A percentile compares a stretch with the other conserved stretches of the same genome.
Evolutionary conservation across 2,797 vertebrate species (phyloP).

Genomic region (Remorina albescens): DNA sequence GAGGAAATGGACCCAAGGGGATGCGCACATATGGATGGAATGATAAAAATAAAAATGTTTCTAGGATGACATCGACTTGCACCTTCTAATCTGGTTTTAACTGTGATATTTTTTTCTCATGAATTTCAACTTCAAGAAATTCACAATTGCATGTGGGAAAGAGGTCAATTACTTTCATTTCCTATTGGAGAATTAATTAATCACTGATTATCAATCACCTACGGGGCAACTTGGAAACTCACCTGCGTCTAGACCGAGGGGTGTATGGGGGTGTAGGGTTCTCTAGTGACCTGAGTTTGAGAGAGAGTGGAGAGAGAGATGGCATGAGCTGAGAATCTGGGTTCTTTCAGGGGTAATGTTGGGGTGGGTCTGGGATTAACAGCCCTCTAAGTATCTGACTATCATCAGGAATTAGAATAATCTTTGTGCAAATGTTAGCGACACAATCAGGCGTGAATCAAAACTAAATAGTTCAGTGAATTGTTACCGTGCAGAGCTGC

Average conservation of each 20-base stretch:
- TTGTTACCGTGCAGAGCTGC: slow-evolving; percentile 89
- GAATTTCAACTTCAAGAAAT: neutral
- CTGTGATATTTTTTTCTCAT: neutral
- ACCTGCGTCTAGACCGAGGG: slow-evolving; percentile 93
- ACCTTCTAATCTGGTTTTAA: neutral
- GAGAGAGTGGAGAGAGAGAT: slow-evolving; percentile 63
- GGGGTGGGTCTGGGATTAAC: neutral
- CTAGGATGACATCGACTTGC: neutral
- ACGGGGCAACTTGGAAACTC: slow-evolving; percentile 54
- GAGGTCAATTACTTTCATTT: neutral
- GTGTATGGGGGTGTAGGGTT: slow-evolving; percentile 96
- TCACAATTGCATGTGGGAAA: neutral
- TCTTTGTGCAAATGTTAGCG: neutral
- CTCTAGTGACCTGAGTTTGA: slow-evolving; percentile 90
- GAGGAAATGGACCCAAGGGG: rapidly evolving
- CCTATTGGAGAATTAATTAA: neutral
- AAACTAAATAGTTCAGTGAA: rapidly evolving
- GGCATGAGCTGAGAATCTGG: slow-evolving; percentile 46
- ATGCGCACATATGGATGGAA: neutral
- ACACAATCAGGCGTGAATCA: neutral
- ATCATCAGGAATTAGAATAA: neutral
- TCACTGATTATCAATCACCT: neutral
- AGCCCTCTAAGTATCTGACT: neutral
- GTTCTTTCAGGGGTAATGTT: neutral
- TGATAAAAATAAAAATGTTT: slow-evolving; percentile 8